Evolutionary conservation across 2,888 invertebrate genomes (phyloP), one percentile per base, ranked within the genome.

Genomic region (Melanostoma mellinum): DNA sequence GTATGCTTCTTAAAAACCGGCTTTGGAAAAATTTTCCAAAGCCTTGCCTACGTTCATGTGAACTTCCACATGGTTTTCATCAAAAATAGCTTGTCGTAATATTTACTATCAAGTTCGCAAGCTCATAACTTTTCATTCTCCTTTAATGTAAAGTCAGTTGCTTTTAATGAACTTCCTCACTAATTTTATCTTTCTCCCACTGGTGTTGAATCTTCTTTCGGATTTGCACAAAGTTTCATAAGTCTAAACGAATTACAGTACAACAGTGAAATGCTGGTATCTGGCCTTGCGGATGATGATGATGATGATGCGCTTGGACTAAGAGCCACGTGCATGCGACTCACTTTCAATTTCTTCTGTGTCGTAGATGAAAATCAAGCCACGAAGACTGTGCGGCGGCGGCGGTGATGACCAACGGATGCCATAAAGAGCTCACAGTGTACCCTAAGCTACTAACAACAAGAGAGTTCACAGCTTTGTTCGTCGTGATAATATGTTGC

Each of bases 331-430:
- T 67, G 69, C 72, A 56, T 38, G 73, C 72, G 81, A 68, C 69
- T 81, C 77, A 77, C 81, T 77, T 82, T 82, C 72, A 58, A 73
- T 82, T 82, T 69, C 60, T 36, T 33, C 3, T 8, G 52, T 50
- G 10, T 6, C 33, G n/a, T 46, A 60, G 6, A 46, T 44, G 35
- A 10, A 1, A 46, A 36, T 10, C 5, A 60, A 58, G 33, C 40
- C 40, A 44, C 32, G 20, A 33, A 52, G 8, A 8, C 20, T 9
- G 20, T 30, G 8, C 44, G 33, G 9, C 40, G 36, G 30, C 36
- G 30, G 8, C 44, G 33, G 9, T 56, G 36, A 20, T 52, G 20
- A 20, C 56, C n/a, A 10, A 10, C 20, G 40, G 32, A 67, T 58
- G n/a, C 33, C 50, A 36, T 35, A 38, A 3, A 30, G 33, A 71